These are phyloP conservation scores for Pipistrellus kuhlii DNA, from an alignment of 2,797 vertebrate genomes.

Conservation along the genomic window DNA sequence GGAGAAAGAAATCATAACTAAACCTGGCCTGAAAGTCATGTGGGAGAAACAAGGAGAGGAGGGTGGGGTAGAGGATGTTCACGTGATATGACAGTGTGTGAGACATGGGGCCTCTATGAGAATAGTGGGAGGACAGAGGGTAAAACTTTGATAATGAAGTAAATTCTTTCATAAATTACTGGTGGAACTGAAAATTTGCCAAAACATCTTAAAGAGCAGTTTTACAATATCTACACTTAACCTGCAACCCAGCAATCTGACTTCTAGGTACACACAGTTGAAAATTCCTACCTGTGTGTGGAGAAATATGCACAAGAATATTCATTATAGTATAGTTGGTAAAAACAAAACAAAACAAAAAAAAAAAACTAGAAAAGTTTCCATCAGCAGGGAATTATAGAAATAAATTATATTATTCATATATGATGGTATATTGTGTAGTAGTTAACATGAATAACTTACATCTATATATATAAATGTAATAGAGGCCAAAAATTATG, in stretches of 20 bases:
- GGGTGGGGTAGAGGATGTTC: neutral
- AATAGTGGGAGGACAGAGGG: neutral
- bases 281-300: neutral
- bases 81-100: neutral
- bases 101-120: neutral
- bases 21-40: neutral
- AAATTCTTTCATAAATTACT: neutral
- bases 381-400: neutral
- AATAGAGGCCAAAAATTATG: constrained; percentile 18
- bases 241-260: neutral
- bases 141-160: neutral
- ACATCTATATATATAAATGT: neutral
- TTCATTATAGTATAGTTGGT: neutral
- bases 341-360: too few species aligned
- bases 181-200: neutral
- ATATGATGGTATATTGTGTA: neutral
- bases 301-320: neutral
- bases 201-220: neutral
- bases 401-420: constrained; percentile 23
- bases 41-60: neutral
- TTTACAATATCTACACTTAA: neutral
- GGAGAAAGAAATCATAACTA: constrained; percentile 1
- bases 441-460: neutral
- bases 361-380: constrained; percentile 11
- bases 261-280: neutral